Percentiles rank a stretch among this genome's conserved stretches.
Evolutionary conservation across 2,113 vertebrate species (phyloP).

Genomic region (Brachypteracias leptosomus): DNA sequence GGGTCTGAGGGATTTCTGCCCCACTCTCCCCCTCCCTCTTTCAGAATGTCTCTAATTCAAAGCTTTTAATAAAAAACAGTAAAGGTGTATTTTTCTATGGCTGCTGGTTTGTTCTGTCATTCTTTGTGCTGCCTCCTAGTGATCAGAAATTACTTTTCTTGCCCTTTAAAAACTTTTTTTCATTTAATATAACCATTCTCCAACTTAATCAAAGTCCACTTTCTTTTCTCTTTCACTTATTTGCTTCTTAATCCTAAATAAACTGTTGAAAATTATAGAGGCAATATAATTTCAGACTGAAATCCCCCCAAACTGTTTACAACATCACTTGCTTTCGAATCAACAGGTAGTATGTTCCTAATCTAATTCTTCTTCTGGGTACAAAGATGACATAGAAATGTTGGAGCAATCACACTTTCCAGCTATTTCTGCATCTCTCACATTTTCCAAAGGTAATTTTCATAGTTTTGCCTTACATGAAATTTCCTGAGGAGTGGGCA

Average conservation of each 20-base stretch:
- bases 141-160: neutral
- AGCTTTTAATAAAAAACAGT: neutral
- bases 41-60: neutral
- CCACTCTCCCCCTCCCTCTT: neutral
- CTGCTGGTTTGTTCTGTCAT: neutral
- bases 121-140: neutral
- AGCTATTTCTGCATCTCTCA: neutral
- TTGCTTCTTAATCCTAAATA: neutral
- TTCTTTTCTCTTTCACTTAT: neutral
- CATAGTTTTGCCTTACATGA: neutral
- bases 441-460: neutral
- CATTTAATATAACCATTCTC: neutral
- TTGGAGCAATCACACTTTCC: neutral
- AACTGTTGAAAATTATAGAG: neutral
- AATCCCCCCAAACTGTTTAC: neutral
- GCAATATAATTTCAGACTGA: neutral
- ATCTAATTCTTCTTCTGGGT: neutral
- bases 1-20: neutral
- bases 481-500: neutral
- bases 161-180: neutral
- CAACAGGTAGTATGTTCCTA: neutral
- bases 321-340: neutral
- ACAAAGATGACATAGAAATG: neutral
- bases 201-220: neutral
- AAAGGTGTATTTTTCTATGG: neutral